A percentile compares a stretch with the other conserved stretches of the same genome.
These are phyloP conservation scores for Lepus townsendii DNA, from an alignment of 2,797 vertebrate genomes.

Conservation along the genomic window DNA sequence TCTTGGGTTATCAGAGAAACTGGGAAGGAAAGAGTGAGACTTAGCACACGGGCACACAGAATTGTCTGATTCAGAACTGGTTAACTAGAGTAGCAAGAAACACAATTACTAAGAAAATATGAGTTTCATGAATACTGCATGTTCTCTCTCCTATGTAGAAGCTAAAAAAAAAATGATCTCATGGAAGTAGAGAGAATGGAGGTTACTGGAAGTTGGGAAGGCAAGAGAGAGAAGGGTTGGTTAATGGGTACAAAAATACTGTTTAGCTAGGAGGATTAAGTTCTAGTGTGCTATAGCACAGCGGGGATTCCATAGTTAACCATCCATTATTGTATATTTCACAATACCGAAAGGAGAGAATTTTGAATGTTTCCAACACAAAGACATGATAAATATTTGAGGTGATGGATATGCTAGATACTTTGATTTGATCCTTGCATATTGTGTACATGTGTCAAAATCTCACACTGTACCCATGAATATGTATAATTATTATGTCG, in stretches of 20 bases:
- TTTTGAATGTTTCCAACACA: not conserved
- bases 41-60: not conserved
- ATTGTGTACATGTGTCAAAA: not conserved
- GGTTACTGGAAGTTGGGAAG: not conserved
- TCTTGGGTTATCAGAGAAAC: slow-evolving; percentile 10
- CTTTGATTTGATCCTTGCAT: not conserved
- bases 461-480: too few species aligned
- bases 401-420: not conserved
- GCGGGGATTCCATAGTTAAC: not conserved
- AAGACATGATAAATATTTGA: not conserved
- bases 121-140: not conserved
- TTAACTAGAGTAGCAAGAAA: slow-evolving; percentile 20
- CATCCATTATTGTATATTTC: not conserved
- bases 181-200: not conserved
- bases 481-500: too few species aligned
- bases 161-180: not conserved
- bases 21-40: slow-evolving; percentile 10
- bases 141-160: not conserved
- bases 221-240: not conserved
- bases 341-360: not conserved
- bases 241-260: not conserved
- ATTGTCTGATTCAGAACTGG: not conserved
- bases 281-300: not conserved
- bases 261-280: not conserved
- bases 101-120: not conserved